phyloP scores from a whole-genome alignment of 2,888 invertebrate genomes.

The Lypha dubia region DNA sequence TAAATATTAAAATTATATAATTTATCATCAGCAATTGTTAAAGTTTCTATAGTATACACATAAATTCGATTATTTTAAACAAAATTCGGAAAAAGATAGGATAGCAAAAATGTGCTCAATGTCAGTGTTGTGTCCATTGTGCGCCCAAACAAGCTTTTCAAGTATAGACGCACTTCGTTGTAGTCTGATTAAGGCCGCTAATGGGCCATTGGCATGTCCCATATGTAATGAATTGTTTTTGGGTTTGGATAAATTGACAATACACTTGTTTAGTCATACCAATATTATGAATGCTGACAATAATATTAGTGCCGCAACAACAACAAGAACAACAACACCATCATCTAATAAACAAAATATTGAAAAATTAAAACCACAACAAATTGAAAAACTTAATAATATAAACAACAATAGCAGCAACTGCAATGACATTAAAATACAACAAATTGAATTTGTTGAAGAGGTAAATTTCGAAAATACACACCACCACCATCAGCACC shows the following conservation, averaged over 20 bases:
- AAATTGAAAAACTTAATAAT: conserved; percentile 68
- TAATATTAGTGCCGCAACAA: conserved; percentile 19
- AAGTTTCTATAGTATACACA: neutral
- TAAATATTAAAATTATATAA: conserved; percentile 58
- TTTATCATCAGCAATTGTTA: conserved; percentile 15
- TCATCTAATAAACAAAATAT: conserved; percentile 69
- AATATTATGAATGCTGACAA: conserved; percentile 74
- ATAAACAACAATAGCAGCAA: conserved; percentile 50
- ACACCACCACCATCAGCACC: too few relatives aligned
- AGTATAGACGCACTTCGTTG: conserved; percentile 88
- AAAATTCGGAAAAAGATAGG: neutral
- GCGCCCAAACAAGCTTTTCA: conserved; percentile 89
- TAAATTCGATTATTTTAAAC: conserved; percentile 11
- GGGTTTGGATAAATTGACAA: conserved; percentile 92
- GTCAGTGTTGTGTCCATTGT: conserved; percentile 90
- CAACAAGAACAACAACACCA: conserved; percentile 29
- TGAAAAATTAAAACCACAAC: conserved; percentile 72
- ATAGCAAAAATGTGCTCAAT: conserved; percentile 83
- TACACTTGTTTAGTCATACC: conserved; percentile 91
- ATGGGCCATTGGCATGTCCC: conserved; percentile 89
- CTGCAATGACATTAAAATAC: conserved; percentile 34
- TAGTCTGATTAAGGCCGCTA: conserved; percentile 89
- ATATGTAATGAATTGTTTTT: conserved; percentile 90
- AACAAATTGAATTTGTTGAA: conserved; percentile 28
- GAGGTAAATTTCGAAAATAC: conserved; percentile 33